These are phyloP conservation scores for Suillia variegata DNA, from an alignment of 2,888 invertebrate species.

Conservation along the genomic window DNA sequence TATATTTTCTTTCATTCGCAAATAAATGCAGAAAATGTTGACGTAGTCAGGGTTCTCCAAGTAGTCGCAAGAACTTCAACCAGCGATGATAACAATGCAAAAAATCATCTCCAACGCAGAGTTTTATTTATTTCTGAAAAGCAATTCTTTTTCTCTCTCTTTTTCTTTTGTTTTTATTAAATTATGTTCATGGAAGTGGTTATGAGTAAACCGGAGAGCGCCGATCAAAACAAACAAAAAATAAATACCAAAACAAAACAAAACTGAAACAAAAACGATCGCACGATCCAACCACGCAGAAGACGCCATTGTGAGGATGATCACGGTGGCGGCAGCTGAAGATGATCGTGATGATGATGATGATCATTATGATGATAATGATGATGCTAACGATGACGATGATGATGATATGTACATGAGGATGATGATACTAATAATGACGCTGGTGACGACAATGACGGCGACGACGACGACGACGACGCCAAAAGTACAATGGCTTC, in stretches of 20 bases:
- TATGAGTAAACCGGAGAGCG: neutral
- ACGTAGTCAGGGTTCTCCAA: too few relatives aligned
- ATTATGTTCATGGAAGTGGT: neutral
- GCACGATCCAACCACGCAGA: neutral
- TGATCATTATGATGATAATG: constrained; percentile 6
- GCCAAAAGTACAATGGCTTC: constrained; percentile 18
- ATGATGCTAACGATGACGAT: neutral
- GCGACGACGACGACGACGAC: constrained; percentile 1
- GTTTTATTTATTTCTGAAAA: too few relatives aligned
- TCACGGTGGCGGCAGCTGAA: neutral
- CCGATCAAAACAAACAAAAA: neutral
- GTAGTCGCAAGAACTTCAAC: too few relatives aligned
- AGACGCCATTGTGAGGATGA: too few relatives aligned
- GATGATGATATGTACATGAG: neutral
- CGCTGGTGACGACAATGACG: constrained; percentile 2
- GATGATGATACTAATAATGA: neutral
- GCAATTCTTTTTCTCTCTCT: too few relatives aligned
- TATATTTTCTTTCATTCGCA: too few relatives aligned
- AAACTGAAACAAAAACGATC: neutral
- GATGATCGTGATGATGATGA: constrained; percentile 4
- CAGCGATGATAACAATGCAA: too few relatives aligned
- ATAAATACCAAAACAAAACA: neutral
- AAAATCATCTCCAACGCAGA: too few relatives aligned
- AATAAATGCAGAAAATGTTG: too few relatives aligned
- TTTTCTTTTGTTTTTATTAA: too few relatives aligned